Evolutionary conservation across 1,140 invertebrate genomes (phyloP).

Genomic region (Agrilus planipennis): DNA sequence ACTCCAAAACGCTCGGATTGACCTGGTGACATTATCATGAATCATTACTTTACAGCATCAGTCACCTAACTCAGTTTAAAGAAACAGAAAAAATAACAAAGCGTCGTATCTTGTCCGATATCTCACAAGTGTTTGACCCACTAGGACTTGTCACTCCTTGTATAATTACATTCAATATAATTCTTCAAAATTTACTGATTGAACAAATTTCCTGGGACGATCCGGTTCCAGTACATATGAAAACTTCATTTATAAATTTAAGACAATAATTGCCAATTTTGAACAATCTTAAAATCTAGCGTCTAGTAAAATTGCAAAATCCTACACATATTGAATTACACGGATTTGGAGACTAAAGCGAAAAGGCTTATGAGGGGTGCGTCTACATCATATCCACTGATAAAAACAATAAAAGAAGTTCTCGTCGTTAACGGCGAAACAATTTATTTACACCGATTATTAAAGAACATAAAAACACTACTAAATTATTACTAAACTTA

Average conservation of each 20-base stretch:
- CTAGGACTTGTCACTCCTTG: slow-evolving; percentile 20
- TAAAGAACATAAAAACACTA: no score
- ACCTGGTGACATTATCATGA: slow-evolving; percentile 16
- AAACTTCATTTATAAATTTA: slow-evolving; percentile 3
- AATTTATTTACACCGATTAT: slow-evolving; percentile 13
- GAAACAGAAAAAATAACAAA: slow-evolving; percentile 17
- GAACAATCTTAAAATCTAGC: slow-evolving; percentile 3
- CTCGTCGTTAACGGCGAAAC: slow-evolving; percentile 12
- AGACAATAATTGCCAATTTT: neutral
- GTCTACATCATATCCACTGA: slow-evolving; percentile 15
- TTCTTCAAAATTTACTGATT: slow-evolving; percentile 19
- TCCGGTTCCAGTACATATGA: slow-evolving; percentile 16
- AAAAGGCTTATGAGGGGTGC: slow-evolving; percentile 22
- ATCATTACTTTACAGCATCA: slow-evolving; percentile 12
- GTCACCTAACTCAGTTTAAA: slow-evolving; percentile 12
- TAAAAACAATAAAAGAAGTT: neutral
- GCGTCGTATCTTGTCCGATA: slow-evolving; percentile 17
- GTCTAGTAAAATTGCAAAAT: neutral
- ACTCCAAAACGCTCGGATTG: no score
- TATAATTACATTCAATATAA: no score
- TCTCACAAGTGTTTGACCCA: slow-evolving; percentile 20
- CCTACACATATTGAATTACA: slow-evolving; percentile 15
- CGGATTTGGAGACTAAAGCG: slow-evolving; percentile 20
- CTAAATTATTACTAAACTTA: no score
- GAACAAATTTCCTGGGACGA: slow-evolving; percentile 17